Conservation (phyloP, 2,888 invertebrate species). For the Caenorhabditis zanzibari region DNA sequence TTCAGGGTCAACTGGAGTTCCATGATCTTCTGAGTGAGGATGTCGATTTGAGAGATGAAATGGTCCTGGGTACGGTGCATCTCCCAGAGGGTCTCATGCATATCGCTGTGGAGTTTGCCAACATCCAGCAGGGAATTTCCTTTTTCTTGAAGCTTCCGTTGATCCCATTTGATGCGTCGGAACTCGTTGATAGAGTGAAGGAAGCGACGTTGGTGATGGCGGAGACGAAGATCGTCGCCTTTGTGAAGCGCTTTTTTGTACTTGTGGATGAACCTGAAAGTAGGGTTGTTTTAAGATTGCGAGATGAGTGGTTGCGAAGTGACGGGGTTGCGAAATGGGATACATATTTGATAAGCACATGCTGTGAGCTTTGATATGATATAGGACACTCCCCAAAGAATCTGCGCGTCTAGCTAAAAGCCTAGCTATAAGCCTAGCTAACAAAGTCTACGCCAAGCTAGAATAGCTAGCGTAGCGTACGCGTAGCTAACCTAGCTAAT, state of each 20-base stretch:
- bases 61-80: slow-evolving; percentile 83
- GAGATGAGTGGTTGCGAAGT: too few species aligned
- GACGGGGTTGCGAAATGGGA: too few species aligned
- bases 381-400: too few species aligned
- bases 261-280: slow-evolving; percentile 82
- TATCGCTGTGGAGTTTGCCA: slow-evolving; percentile 88
- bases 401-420: too few species aligned
- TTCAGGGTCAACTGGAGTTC: slow-evolving; percentile 75
- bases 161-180: slow-evolving; percentile 93
- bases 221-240: slow-evolving; percentile 82
- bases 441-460: too few species aligned
- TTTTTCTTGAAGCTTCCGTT: slow-evolving; percentile 85
- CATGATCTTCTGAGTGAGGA: slow-evolving; percentile 82
- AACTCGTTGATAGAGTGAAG: slow-evolving; percentile 86
- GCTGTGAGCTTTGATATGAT: too few species aligned
- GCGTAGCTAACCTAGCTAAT: too few species aligned
- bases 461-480: too few species aligned
- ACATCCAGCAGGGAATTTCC: slow-evolving; percentile 99
- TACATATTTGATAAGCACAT: too few species aligned
- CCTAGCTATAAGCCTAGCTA: too few species aligned
- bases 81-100: slow-evolving; percentile 83
- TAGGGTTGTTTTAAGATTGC: not conserved
- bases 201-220: slow-evolving; percentile 82
- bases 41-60: slow-evolving; percentile 81
- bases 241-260: slow-evolving; percentile 81